These are phyloP conservation scores for Karalla daura DNA, from an alignment of 2,797 vertebrate genomes.

Conservation along the genomic window DNA sequence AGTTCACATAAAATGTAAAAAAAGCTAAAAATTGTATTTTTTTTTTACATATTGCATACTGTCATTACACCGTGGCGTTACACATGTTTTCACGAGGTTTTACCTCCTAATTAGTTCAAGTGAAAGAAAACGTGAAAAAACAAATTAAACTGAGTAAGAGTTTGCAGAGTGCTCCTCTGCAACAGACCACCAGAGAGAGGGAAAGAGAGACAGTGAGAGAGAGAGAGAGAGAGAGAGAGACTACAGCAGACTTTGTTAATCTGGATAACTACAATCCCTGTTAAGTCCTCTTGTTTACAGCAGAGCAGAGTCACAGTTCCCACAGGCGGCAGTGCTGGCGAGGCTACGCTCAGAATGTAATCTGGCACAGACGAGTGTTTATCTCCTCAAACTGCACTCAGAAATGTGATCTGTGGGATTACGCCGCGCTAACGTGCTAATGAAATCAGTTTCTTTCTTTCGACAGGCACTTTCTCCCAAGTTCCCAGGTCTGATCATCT, in stretches of 20 bases:
- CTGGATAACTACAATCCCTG: constrained; percentile 66
- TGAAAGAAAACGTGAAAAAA: too few species aligned
- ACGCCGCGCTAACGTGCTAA: constrained; percentile 26
- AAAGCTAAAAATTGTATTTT: too few species aligned
- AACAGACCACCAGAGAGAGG: background rate
- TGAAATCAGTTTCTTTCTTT: background rate
- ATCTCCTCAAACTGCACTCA: constrained; percentile 54
- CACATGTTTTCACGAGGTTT: too few species aligned
- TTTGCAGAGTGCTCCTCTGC: too few species aligned
- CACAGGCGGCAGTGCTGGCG: constrained; percentile 44
- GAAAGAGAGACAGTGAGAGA: background rate
- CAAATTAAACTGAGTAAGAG: background rate
- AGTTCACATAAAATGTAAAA: too few species aligned
- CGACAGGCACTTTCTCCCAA: constrained; percentile 1
- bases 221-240: background rate
- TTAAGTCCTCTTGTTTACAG: constrained; percentile 64
- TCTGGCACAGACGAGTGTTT: constrained; percentile 57
- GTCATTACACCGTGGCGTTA: too few species aligned
- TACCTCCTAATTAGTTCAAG: too few species aligned
- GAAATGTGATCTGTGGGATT: constrained; percentile 59
- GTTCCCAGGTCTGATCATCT: background rate
- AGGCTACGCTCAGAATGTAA: constrained; percentile 62
- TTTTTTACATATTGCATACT: too few species aligned
- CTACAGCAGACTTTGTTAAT: constrained; percentile 43
- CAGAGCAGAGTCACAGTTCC: constrained; percentile 42